Evolutionary conservation across 2,797 vertebrate species (phyloP).

Genomic region (Borostomias antarcticus): DNA sequence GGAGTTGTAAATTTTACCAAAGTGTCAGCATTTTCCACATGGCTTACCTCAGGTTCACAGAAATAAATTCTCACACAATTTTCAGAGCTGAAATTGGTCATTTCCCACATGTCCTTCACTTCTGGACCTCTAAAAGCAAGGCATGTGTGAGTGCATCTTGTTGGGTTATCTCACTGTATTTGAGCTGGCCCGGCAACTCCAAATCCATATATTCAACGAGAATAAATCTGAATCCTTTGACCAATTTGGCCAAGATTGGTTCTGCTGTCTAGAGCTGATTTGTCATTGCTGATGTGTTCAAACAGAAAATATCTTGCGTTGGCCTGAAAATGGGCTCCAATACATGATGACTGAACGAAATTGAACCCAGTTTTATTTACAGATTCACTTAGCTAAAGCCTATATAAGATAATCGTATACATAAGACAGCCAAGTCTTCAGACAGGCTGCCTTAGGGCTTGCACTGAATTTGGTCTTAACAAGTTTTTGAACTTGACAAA

Average conservation of each 20-base stretch:
- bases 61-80: conserved; percentile 69
- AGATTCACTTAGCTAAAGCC: too few relatives aligned
- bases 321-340: neutral
- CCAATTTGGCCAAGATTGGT: conserved; percentile 48
- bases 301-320: neutral
- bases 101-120: conserved; percentile 49
- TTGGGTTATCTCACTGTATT: too few relatives aligned
- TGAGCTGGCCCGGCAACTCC: conserved; percentile 17
- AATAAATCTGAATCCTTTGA: conserved; percentile 48
- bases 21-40: conserved; percentile 72
- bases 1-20: conserved; percentile 64
- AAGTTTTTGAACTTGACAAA: neutral
- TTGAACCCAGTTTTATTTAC: too few relatives aligned
- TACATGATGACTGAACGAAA: too few relatives aligned
- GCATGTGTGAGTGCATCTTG: neutral
- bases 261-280: conserved; percentile 50
- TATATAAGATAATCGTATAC: too few relatives aligned
- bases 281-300: conserved; percentile 44
- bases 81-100: conserved; percentile 60
- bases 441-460: too few relatives aligned
- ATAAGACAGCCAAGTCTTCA: too few relatives aligned
- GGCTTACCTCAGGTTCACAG: conserved; percentile 51
- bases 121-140: conserved; percentile 33
- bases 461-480: too few relatives aligned
- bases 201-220: conserved; percentile 35